phyloP scores from a whole-genome alignment of 2,797 vertebrate species.

The Coccyzus lansbergi region DNA sequence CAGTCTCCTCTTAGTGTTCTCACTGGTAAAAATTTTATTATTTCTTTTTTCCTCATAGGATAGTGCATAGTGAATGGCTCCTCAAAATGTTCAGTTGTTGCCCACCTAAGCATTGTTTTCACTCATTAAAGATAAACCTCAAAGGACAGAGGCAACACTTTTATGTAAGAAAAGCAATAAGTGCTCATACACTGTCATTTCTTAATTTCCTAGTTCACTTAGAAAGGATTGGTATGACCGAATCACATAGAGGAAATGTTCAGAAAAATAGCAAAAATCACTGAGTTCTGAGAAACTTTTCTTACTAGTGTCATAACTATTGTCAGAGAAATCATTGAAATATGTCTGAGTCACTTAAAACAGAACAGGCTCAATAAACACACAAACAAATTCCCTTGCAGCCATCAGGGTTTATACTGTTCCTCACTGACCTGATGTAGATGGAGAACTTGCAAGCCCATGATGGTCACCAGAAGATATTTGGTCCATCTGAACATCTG shows the following conservation, averaged over 20 bases:
- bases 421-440: neutral
- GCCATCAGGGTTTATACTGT: neutral
- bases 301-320: accelerated
- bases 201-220: neutral
- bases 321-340: neutral
- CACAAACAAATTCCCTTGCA: neutral
- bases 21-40: neutral
- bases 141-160: neutral
- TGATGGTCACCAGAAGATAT: neutral
- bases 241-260: neutral
- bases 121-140: neutral
- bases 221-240: neutral
- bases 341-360: neutral
- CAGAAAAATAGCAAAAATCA: neutral
- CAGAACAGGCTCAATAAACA: neutral
- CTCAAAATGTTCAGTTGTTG: neutral
- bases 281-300: neutral
- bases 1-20: neutral
- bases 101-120: neutral
- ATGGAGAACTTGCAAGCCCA: neutral
- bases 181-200: neutral
- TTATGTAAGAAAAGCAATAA: neutral
- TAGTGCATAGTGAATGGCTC: neutral
- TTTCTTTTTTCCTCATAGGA: neutral
- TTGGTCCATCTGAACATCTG: neutral